Base-by-base conservation (phyloP, 2,113 vertebrate species). In the Cisticola juncidis region DNA sequence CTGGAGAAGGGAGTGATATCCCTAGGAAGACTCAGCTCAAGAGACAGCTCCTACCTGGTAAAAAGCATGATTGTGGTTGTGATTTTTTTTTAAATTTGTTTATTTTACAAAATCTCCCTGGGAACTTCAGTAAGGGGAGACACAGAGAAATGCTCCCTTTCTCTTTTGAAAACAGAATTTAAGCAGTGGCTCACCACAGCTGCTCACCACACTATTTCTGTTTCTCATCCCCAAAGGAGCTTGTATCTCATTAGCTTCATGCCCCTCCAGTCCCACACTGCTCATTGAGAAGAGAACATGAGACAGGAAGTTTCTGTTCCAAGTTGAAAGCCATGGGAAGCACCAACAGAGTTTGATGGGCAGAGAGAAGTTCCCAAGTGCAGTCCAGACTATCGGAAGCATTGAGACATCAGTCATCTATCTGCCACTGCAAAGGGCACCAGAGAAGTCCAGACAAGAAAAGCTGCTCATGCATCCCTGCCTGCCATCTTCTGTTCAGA, bases 1-100 rank as follows among this genome's bases (percentile, higher is more conserved):
- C 83, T 81, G 61, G 79, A 85, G 73, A 94, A 85, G 94, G 95
- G 95, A 92, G 42, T 90, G 74, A 91, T 85, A 89, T 91, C 88
- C 88, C 92, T 90, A 84, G 95, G 96, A 97, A 97, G 92, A 97
- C 94, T 95, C 91, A 95, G 78, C 80, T 95, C 83, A 87, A 87
- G 91, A 96, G 82, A 92, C 84, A 95, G 91, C 83, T 95, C 68
- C 95, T 84, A 79, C 91, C 65, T 91, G 51, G 54, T 91, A 92
- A 90, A 90, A 69, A 95, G 70, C 72, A 95, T 61, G 62, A 88
- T 21, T 81, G 64, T 48, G 25, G 56, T 36, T 68, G n/a, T 9
- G 28, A 19, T 29, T n/a, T 33, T n/a, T 35, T 33, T 16, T 42
- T 13, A 3, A 35, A 12, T 25, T 51, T 50, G 4, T 42, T 54